phyloP scores from a whole-genome alignment of 2,888 invertebrate genomes.

The Allophyes oxyacanthae region DNA sequence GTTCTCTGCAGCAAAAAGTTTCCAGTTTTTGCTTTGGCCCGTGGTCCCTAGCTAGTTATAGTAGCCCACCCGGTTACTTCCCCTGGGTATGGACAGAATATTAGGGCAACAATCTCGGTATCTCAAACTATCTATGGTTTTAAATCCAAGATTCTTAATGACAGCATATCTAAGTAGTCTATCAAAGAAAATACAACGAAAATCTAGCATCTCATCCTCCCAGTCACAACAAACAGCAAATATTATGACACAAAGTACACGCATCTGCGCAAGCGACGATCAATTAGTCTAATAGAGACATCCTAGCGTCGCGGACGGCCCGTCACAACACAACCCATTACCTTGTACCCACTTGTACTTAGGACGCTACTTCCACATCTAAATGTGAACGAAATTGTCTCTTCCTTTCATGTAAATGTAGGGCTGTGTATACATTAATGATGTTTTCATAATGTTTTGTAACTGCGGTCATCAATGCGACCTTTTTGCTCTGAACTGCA shows the following conservation, averaged over 20 bases:
- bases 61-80: too few relatives aligned
- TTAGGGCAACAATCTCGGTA: too few relatives aligned
- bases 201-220: conserved; percentile 7
- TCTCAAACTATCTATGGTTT: too few relatives aligned
- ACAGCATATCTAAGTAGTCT: too few relatives aligned
- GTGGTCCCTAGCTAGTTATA: too few relatives aligned
- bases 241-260: conserved; percentile 47
- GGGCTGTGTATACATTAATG: conserved; percentile 1
- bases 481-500: too few relatives aligned
- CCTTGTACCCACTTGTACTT: conserved; percentile 70
- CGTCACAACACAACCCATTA: conserved; percentile 84
- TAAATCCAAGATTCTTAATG: too few relatives aligned
- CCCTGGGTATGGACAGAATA: too few relatives aligned
- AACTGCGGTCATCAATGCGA: too few relatives aligned
- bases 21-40: too few relatives aligned
- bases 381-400: conserved; percentile 78
- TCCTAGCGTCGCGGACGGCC: conserved; percentile 72
- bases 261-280: conserved; percentile 36
- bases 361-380: conserved; percentile 75
- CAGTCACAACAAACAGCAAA: conserved; percentile 24
- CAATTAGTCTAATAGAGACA: conserved; percentile 80
- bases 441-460: not conserved
- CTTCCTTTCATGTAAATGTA: conserved; percentile 71
- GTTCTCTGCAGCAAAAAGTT: too few relatives aligned
- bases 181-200: not conserved